These are phyloP conservation scores for Semnornis frantzii DNA, from an alignment of 2,113 vertebrate genomes.

Conservation along the genomic window DNA sequence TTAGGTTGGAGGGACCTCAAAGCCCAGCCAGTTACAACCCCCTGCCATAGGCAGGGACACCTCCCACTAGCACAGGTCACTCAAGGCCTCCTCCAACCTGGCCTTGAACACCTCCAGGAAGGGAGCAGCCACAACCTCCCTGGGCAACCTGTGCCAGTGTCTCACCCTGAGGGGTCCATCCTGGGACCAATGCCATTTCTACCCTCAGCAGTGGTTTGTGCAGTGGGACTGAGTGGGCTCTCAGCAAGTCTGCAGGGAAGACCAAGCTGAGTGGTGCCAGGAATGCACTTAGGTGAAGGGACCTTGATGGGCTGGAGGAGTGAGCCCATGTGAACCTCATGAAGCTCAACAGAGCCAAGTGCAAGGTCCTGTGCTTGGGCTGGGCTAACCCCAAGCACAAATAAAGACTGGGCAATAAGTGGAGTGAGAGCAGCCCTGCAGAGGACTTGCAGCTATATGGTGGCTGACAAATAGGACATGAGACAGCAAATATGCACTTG, in stretches of 20 bases:
- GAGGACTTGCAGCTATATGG: background rate
- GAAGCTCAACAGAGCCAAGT: background rate
- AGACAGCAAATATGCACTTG: background rate
- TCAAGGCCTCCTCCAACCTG: too few species aligned
- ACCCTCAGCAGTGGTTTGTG: too few species aligned
- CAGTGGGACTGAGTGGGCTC: background rate
- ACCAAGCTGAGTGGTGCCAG: background rate
- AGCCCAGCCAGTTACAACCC: too few species aligned
- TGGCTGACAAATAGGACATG: background rate
- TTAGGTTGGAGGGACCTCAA: too few species aligned
- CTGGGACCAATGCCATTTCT: background rate
- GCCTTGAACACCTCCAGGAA: too few species aligned
- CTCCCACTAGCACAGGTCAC: too few species aligned
- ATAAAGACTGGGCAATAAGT: background rate
- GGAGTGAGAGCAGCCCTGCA: background rate
- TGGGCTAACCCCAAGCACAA: background rate
- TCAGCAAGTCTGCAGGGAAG: background rate
- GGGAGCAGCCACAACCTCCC: too few species aligned
- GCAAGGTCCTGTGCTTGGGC: background rate
- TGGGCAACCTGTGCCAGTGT: too few species aligned
- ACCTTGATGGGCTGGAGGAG: background rate
- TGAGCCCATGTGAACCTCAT: background rate
- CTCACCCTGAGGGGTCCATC: background rate
- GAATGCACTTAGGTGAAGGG: background rate
- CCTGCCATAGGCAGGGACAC: too few species aligned